Percentiles rank a stretch among this genome's conserved stretches.
These are phyloP conservation scores for Campylomormyrus tamandua DNA, from an alignment of 2,113 vertebrate species.

Conservation along the genomic window DNA sequence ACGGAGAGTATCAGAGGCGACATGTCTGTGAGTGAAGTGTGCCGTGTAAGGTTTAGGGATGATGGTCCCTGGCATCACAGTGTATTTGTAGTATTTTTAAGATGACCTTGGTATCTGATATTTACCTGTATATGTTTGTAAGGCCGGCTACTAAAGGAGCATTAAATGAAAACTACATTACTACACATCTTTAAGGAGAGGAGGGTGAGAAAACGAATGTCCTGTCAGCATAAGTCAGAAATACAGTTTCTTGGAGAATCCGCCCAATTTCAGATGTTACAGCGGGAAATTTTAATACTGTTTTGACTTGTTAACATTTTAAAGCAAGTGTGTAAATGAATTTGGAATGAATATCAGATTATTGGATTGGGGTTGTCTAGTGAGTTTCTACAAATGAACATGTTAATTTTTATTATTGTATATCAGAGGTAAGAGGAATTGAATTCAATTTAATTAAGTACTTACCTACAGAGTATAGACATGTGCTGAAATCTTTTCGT, in stretches of 20 bases:
- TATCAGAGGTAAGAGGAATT: neutral
- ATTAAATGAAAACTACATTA: neutral
- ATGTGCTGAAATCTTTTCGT: neutral
- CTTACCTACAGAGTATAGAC: neutral
- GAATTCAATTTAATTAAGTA: neutral
- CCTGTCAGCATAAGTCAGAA: neutral
- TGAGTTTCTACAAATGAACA: neutral
- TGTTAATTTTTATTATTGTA: neutral
- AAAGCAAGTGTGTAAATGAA: neutral
- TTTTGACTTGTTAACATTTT: neutral
- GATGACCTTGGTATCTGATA: neutral
- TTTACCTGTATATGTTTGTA: neutral
- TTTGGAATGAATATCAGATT: neutral
- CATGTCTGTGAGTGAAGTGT: neutral
- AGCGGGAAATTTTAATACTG: neutral
- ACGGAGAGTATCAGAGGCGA: neutral
- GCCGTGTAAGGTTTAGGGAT: neutral
- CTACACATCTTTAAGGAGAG: neutral
- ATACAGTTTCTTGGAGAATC: neutral
- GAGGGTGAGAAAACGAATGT: neutral
- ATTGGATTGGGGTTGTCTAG: neutral
- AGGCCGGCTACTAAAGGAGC: neutral
- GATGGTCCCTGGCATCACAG: neutral
- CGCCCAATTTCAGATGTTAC: neutral
- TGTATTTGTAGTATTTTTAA: neutral